A percentile compares a stretch with the other conserved stretches of the same genome.
Conservation (phyloP, 2,113 vertebrate species). For the Fukomys damarensis region DNA sequence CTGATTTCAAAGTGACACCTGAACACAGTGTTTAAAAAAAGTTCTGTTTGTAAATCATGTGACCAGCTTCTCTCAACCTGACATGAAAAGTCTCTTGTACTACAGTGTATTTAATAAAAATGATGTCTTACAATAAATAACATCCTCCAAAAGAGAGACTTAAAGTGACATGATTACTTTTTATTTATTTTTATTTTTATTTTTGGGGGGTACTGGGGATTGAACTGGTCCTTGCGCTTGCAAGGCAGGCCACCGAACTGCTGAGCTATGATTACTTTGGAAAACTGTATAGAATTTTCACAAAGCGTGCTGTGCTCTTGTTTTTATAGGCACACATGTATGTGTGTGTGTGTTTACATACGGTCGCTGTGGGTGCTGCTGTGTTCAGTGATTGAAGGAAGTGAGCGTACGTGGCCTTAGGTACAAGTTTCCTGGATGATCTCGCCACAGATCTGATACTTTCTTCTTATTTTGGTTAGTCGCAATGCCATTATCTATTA, state of each 20-base stretch:
- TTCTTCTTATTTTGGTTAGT: not conserved
- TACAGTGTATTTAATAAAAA: constrained; percentile 98
- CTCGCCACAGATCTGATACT: not conserved
- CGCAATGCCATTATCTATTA: not conserved
- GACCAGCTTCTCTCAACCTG: constrained; percentile 94
- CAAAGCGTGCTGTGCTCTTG: constrained; percentile 29
- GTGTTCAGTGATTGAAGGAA: not conserved
- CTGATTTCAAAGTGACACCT: constrained; percentile 95
- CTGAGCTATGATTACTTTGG: no score
- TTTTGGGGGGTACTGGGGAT: no score
- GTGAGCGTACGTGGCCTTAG: not conserved
- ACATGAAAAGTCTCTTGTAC: constrained; percentile 95
- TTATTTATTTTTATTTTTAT: no score
- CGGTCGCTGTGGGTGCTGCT: not conserved
- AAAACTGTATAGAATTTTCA: constrained; percentile 41
- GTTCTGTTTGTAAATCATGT: constrained; percentile 97
- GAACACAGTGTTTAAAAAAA: constrained; percentile 91
- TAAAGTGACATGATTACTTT: constrained; percentile 77
- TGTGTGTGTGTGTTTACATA: not conserved
- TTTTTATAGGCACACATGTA: not conserved
- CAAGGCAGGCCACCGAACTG: no score
- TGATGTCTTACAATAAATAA: constrained; percentile 93
- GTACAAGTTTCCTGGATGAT: not conserved
- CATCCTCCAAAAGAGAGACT: constrained; percentile 85
- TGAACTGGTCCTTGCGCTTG: no score